Base-by-base conservation (phyloP, 2,888 invertebrate genomes). In the Ashinkailepas kermadecensis region DNA sequence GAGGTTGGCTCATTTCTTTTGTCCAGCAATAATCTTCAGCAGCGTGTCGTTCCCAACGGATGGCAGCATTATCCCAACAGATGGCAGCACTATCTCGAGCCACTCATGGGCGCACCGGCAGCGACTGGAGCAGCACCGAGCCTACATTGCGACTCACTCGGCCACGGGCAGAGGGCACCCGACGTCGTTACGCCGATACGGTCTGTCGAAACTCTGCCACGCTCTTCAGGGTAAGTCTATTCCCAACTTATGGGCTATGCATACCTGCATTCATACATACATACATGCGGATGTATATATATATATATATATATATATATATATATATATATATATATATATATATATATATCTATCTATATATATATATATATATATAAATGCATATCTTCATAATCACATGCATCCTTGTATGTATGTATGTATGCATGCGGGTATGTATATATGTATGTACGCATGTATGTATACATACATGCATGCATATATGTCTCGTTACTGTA, bases 221-320 rank as follows among this genome's bases (percentile, higher is more conserved):
- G 39, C 39, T 39, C 39, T 4, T 39, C 39, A 39, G 39, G 39
- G 39, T 39, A 39, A 39, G 39, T 39, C 39, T 1, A 39, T 39
- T 39, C 39, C 2, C 4, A 4, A 3, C 1, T 39, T 39, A 39
- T 39, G 4, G 1, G 39, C 1, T 39, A 81, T 82, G 78, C 81
- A 82, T 78, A 81, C 81, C 81, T 81, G 81, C 81, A 82, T 81
- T 81, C 81, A 82, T 59, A 82, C 81, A 82, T 78, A 81, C 81
- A 81, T 78, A 82, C 70, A 82, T 81, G 81, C 81, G 81, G 74
- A 82, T 81, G 81, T 81, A 82, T 81, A 81, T 78, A 82, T 81
- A 81, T 81, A 82, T 82, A 82, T 81, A 82, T 81, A 70, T 81
- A 81, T 81, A 81, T 70, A 81, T 70, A 81, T 81, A 81, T 62